Percentiles rank a stretch among this genome's conserved stretches.
Evolutionary conservation across 2,888 invertebrate genomes (phyloP).

Genomic region (Euzetes globulus): DNA sequence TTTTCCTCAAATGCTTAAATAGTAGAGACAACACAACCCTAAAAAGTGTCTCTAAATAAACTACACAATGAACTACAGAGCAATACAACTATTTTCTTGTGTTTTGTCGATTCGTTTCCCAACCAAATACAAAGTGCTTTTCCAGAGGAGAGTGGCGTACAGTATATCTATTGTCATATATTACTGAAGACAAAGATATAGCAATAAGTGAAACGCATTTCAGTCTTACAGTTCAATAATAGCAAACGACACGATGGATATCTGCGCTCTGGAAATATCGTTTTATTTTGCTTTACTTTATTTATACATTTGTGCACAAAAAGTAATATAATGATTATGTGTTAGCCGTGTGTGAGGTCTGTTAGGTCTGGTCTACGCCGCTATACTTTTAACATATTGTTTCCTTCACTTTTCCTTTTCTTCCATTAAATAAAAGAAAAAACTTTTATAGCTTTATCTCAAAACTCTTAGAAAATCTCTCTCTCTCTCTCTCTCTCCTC

Average conservation of each 20-base stretch:
- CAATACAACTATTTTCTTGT: conserved; percentile 9
- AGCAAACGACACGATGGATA: conserved; percentile 4
- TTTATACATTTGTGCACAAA: conserved; percentile 13
- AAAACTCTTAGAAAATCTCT: conserved; percentile 4
- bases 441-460: conserved; percentile 24
- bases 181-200: conserved; percentile 19
- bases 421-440: conserved; percentile 25
- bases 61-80: not conserved
- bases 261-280: conserved; percentile 4
- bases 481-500: not conserved
- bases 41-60: conserved; percentile 7
- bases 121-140: conserved; percentile 12
- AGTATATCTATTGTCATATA: not conserved
- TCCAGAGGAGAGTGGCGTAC: conserved; percentile 4
- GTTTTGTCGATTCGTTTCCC: not conserved
- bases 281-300: conserved; percentile 19
- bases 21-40: not conserved
- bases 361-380: not conserved
- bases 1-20: conserved; percentile 10
- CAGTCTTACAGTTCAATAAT: conserved; percentile 13
- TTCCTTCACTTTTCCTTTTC: conserved; percentile 15
- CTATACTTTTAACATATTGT: conserved; percentile 20
- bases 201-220: not conserved
- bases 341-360: not conserved
- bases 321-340: conserved; percentile 24